Evolutionary conservation across 1,140 invertebrate genomes (phyloP), one percentile per base, ranked within the genome.

Genomic region (Eubasilissa regina): DNA sequence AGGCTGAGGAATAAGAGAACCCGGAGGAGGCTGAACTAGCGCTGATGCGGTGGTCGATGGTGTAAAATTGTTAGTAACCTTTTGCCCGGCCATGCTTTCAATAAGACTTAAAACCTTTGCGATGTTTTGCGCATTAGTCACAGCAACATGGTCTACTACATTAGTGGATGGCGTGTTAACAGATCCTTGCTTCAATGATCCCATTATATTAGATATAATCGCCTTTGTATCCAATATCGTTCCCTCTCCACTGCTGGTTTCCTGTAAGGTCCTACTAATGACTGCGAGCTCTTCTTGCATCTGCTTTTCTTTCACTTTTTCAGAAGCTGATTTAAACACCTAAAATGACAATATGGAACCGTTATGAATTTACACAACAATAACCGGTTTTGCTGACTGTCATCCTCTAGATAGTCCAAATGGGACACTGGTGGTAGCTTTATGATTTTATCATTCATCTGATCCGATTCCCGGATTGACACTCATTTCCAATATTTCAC

Each of bases 231-330:
- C 78, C n/a, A 47, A 7, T 48, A 17, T 9, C 55, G 17, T 15
- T 48, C 44, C 15, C 11, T 48, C 35, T 44, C 3, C 48, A 58
- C 56, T 47, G 15, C 53, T 78, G 58, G 47, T 75, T 15, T 80
- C 75, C 53, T 43, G 56, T 51, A 83, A 76, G 48, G 81, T 78
- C 55, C 80, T 70, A 35, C 75, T 66, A 25, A 83, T 80, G 19
- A 80, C 53, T 70, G 78, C 55, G 17, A 83, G 56, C 19, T 83
- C 79, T 56, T 83, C 78, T 78, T 78, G 47, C 15, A 83, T 13
- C 68, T 83, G 78, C 64, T 78, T 74, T 47, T 83, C 73, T 60
- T 83, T 83, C n/a, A 80, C 79, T 64, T 80, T 83, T 72, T 83
- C 78, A 17, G 75, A 58, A 53, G 76, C 81, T 56, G 66, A 78